Base-by-base conservation (phyloP, 2,113 vertebrate genomes). In the Petrocephalus zakoni region DNA sequence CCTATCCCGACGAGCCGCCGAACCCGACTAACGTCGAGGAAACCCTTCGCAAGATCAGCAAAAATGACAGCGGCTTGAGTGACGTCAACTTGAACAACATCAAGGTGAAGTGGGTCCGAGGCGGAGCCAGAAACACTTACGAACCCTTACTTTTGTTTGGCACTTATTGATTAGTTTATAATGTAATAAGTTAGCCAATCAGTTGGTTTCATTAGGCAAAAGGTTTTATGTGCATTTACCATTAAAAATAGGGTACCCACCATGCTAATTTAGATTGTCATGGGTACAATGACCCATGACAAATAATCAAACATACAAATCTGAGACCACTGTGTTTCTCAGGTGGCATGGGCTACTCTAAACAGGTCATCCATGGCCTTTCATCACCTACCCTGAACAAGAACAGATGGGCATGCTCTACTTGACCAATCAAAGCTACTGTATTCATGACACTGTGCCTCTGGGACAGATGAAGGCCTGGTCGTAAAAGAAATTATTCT, bases 41-140 rank as follows among this genome's bases (percentile, higher is more conserved):
- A 58, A 99, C 97, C 0, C 93, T 99, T 89, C 92, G 87, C 90
- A 96, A 95, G 52, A 96, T 99, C 92, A 94, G 94, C 90, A 96
- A 92, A 91, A 96, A 99, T 0, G 97, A 98, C 89, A 95, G 93
- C 68, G 89, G 93, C 0, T 93, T 99, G 92, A 95, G 93, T 8
- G 96, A 99, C 0, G 97, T 99, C 93, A 99, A 99, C 95, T 96
- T 99, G 89, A 99, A 99, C 94, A 99, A 99, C 92, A 99, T 99
- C 92, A 96, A 97, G 97, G 98, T 98, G 87, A 87, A 19, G 55
- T 22, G 17, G 25, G 53, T 0, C 25, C 29, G 34, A 9, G 21
- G 2, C 2, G 78, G 53, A 87, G 42, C 51, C 7, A 9, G 61
- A 29, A 51, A 19, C 19, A 84, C 9, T 84, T 22, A 10, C 13